Conservation (phyloP, 2,797 vertebrate genomes). For the Neopelma chrysocephalum region DNA sequence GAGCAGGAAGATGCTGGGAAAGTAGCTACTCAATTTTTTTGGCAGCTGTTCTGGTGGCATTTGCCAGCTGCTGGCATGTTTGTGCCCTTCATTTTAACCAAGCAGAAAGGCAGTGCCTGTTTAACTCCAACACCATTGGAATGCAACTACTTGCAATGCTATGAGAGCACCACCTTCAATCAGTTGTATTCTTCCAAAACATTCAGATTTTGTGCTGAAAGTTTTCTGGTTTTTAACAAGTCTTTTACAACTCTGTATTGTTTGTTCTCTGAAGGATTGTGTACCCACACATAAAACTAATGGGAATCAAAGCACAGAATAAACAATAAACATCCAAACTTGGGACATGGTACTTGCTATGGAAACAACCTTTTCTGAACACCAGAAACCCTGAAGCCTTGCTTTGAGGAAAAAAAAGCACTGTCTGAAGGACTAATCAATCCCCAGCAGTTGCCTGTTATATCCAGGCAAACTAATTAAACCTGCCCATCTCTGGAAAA, state of each 20-base stretch:
- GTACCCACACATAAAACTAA: neutral
- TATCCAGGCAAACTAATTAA: neutral
- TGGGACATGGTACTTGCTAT: neutral
- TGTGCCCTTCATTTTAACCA: conserved; percentile 22
- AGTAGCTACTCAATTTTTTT: conserved; percentile 33
- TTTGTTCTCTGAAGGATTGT: neutral
- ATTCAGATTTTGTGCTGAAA: neutral
- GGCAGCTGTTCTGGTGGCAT: conserved; percentile 55
- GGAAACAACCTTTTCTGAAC: neutral
- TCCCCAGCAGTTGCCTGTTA: neutral
- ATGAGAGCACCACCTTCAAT: neutral
- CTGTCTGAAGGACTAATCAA: neutral
- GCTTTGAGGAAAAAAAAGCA: neutral
- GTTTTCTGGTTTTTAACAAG: neutral
- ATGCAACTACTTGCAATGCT: neutral
- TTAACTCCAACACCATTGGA: neutral
- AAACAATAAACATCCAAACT: neutral
- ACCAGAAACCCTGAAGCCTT: neutral
- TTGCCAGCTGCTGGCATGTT: conserved; percentile 20
- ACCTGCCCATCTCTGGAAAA: neutral
- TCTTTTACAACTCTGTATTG: neutral
- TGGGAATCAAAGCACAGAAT: neutral
- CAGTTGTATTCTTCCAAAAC: neutral
- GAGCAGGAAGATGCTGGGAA: neutral
- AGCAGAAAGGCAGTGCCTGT: conserved; percentile 25